Evolutionary conservation across 2,113 vertebrate species (phyloP).

Genomic region (Pangasianodon gigas): DNA sequence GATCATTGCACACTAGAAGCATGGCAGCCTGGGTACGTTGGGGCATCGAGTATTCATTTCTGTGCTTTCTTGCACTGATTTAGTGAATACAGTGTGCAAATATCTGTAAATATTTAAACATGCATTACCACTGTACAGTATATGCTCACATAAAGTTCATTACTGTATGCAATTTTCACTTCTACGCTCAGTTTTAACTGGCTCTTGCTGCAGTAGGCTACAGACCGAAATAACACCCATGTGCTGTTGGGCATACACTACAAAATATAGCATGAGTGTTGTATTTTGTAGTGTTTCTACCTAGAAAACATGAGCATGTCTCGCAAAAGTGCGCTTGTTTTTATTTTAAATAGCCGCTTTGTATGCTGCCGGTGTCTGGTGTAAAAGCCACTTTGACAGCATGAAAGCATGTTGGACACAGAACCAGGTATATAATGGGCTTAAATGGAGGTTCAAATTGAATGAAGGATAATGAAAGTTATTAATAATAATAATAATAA

Average conservation of each 20-base stretch:
- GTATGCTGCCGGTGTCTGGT: background rate
- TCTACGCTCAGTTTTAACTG: background rate
- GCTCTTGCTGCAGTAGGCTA: background rate
- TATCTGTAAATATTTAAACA: background rate
- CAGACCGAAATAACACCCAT: background rate
- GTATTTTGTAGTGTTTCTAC: background rate
- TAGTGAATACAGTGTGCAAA: background rate
- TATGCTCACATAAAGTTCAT: background rate
- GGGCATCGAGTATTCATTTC: background rate
- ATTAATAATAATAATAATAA: background rate
- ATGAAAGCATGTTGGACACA: background rate
- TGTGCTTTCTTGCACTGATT: background rate
- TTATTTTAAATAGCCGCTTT: background rate
- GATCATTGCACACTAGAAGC: background rate
- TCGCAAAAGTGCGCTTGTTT: background rate
- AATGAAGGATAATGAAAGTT: background rate
- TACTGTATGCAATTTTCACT: background rate
- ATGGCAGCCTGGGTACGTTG: background rate
- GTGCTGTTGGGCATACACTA: background rate
- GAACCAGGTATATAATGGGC: background rate
- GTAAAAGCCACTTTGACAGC: background rate
- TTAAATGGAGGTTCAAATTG: background rate
- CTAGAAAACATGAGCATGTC: background rate
- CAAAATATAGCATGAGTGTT: background rate
- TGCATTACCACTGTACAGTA: background rate